These are phyloP conservation scores for Antheraea yamamai DNA, from an alignment of 2,888 invertebrate species.

Conservation along the genomic window DNA sequence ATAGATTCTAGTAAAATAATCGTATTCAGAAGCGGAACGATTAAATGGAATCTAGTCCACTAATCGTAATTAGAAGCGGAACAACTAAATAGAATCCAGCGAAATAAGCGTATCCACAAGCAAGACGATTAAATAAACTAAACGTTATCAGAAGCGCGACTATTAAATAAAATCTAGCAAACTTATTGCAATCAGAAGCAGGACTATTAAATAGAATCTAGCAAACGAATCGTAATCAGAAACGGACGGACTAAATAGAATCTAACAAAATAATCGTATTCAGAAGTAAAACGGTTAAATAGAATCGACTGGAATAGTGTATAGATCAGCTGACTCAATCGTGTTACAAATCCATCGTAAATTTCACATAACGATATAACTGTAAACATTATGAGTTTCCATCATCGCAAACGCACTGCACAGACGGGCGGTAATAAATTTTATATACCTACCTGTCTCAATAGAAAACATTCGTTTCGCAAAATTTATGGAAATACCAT, in stretches of 20 bases:
- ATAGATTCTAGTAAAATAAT: background rate
- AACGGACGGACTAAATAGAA: too few relatives aligned
- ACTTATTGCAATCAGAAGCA: background rate
- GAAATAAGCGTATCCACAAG: too few relatives aligned
- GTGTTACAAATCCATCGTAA: conserved; percentile 11
- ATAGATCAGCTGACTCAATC: background rate
- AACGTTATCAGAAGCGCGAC: too few relatives aligned
- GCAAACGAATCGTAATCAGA: too few relatives aligned
- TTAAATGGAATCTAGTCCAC: too few relatives aligned
- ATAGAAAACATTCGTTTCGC: conserved; percentile 2
- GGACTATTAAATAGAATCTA: too few relatives aligned
- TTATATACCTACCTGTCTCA: conserved; percentile 1
- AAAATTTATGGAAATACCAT: background rate
- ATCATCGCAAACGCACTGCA: conserved; percentile 4
- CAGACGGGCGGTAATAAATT: background rate
- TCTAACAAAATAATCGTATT: background rate
- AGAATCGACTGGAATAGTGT: background rate
- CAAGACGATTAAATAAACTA: too few relatives aligned
- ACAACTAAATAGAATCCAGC: too few relatives aligned
- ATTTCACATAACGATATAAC: conserved; percentile 3
- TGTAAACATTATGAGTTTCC: conserved; percentile 8
- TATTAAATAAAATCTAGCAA: background rate
- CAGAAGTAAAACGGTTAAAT: background rate
- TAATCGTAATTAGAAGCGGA: too few relatives aligned
- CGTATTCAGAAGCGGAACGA: background rate